Conservation (phyloP, 2,113 vertebrate genomes). For the Glaucomys volans region DNA sequence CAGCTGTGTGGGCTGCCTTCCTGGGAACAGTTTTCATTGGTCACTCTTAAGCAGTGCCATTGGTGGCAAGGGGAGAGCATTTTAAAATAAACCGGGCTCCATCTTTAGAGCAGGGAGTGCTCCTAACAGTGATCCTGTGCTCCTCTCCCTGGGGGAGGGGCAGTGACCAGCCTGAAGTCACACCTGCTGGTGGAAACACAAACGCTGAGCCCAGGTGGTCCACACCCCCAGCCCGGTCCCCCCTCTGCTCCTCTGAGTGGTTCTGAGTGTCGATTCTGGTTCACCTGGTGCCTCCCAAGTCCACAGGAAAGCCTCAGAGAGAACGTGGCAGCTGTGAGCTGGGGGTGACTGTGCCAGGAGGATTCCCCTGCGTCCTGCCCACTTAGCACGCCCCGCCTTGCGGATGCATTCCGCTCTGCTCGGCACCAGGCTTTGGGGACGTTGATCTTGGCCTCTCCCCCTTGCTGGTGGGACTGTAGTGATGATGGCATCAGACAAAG, state of each 20-base stretch:
- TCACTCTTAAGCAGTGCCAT: conserved; percentile 38
- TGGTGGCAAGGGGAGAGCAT: conserved; percentile 40
- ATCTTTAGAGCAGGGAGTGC: not conserved
- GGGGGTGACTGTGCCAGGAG: too few relatives aligned
- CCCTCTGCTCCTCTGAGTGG: not conserved
- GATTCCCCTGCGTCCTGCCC: not conserved
- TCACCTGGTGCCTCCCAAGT: not conserved
- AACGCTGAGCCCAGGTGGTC: not conserved
- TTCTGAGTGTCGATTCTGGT: too few relatives aligned
- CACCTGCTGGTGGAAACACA: rapidly evolving
- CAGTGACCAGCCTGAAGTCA: not conserved
- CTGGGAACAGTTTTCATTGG: not conserved
- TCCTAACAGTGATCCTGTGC: not conserved
- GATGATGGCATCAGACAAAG: not conserved
- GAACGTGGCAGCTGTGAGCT: rapidly evolving
- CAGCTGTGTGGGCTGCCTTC: conserved; percentile 70
- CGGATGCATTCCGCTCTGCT: not conserved
- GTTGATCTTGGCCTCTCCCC: not conserved
- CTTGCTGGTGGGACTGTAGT: not conserved
- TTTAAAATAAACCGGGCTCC: not conserved
- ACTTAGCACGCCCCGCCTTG: not conserved
- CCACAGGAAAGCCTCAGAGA: not conserved
- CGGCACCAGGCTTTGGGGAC: not conserved
- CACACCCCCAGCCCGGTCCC: not conserved
- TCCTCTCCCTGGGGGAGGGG: not conserved